Percentiles rank a stretch among this genome's conserved stretches.
Conservation (phyloP, 1,140 invertebrate species). For the Rhagoletis zephyria region DNA sequence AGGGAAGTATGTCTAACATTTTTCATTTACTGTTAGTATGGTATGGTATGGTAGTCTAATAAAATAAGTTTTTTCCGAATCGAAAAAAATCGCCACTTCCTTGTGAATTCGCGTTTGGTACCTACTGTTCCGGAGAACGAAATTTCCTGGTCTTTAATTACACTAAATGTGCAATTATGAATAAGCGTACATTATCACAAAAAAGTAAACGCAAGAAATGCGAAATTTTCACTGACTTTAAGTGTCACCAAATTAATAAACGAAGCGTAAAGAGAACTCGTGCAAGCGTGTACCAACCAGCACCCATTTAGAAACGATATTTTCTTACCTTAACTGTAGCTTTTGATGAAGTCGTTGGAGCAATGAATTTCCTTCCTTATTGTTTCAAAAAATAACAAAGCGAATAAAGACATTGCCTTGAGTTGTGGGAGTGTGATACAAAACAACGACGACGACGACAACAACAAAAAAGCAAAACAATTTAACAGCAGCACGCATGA, state of each 20-base stretch:
- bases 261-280: neutral
- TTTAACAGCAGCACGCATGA: neutral
- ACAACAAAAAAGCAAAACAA: neutral
- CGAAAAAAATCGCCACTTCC: no score
- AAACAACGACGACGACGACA: neutral
- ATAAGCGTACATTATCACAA: no score
- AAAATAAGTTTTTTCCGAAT: no score
- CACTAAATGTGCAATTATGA: no score
- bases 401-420: neutral
- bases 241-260: neutral
- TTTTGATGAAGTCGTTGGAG: neutral
- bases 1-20: no score
- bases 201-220: no score
- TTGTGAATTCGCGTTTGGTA: no score
- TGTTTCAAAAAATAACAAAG: neutral
- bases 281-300: neutral
- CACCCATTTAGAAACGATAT: neutral
- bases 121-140: no score
- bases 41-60: no score
- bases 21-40: no score
- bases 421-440: neutral
- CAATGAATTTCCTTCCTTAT: slow-evolving; percentile 29
- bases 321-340: neutral
- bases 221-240: neutral
- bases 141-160: no score